Base-by-base conservation (phyloP, 2,888 invertebrate species). In the Sminthurinus aureus region DNA sequence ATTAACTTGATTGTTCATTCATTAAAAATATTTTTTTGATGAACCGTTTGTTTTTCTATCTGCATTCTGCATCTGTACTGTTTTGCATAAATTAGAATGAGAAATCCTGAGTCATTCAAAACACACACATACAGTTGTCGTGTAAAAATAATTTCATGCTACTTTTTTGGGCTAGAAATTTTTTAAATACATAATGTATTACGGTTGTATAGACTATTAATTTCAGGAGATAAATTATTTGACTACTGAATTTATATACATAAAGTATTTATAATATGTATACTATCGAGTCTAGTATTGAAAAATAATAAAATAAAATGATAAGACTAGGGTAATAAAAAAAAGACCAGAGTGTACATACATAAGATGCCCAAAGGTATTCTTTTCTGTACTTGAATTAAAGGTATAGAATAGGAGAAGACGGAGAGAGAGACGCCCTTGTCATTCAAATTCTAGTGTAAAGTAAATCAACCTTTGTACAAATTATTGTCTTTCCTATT, bases 391-490 rank as follows among this genome's bases (percentile, higher is more conserved):
- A 71, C 22, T 26, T 22, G 71, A 38, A 38, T 38, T 71, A 71
- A 58, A 58, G 71, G 24, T 24, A 24, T 24, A 38, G n/a, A 50
- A 75, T 76, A 50, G n/a, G 51, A 76, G 51, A 80, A 51, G 71
- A 71, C 20, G 67, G 50, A 67, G 69, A 77, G 51, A 38, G 77
- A 76, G 76, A 83, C 79, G 69, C 73, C 78, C 81, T 84, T 81
- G 81, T 64, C 64, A 64, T 84, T 74, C 67, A 74, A 79, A 69
- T 80, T 73, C 51, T 26, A 81, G 77, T 78, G 78, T 78, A 81
- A 84, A 79, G 67, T 66, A 81, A 81, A 81, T 81, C 81, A 81
- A 74, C 74, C 81, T 81, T 38, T 75, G 73, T 26, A 73, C 22
- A 75, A 22, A 52, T 80, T 20, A 73, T 26, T 81, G 52, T 20